phyloP scores from a whole-genome alignment of 2,113 vertebrate species.

The Capra hircus region DNA sequence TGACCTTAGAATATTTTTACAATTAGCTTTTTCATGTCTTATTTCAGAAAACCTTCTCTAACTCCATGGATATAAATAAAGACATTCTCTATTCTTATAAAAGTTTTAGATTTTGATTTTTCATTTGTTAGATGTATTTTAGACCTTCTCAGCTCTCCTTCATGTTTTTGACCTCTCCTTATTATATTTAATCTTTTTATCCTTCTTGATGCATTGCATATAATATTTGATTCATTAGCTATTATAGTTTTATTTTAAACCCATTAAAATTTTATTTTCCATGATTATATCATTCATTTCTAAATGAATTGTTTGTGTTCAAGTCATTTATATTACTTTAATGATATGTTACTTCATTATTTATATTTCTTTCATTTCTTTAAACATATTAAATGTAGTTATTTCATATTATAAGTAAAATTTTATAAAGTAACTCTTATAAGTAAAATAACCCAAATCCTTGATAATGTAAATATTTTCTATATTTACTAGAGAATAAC shows the following conservation, averaged over 20 bases:
- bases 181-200: background rate
- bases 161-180: background rate
- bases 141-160: background rate
- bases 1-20: background rate
- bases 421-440: background rate
- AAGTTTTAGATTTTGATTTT: constrained; percentile 4
- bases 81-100: background rate
- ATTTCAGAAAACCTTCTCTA: background rate
- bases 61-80: background rate
- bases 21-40: background rate
- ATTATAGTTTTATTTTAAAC: background rate
- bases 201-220: background rate
- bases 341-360: background rate
- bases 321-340: background rate
- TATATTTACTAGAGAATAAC: background rate
- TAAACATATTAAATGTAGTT: background rate
- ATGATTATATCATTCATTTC: background rate
- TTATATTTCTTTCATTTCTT: background rate
- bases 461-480: background rate
- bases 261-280: background rate
- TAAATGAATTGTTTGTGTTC: background rate
- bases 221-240: background rate
- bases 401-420: background rate
- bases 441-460: background rate
- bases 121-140: background rate